These are phyloP conservation scores for Oreocharis arfaki DNA, from an alignment of 2,113 vertebrate genomes.

Conservation along the genomic window DNA sequence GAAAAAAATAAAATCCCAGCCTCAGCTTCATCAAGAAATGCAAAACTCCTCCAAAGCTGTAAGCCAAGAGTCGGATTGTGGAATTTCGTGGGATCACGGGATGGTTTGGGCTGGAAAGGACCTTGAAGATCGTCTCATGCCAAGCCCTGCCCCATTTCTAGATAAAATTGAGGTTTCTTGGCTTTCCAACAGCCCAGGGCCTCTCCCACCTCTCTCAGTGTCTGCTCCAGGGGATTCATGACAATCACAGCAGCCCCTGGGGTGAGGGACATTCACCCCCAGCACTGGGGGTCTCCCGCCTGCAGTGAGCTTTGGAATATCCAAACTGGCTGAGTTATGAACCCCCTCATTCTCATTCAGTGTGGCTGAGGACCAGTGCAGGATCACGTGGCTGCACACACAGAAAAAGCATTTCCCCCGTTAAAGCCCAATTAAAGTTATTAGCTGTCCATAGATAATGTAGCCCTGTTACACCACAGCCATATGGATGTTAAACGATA, in stretches of 20 bases:
- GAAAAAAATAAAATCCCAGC: background rate
- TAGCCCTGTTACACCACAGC: background rate
- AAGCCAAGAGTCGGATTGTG: background rate
- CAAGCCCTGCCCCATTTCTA: background rate
- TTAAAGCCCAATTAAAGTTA: background rate
- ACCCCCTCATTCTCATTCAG: background rate
- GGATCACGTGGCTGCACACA: background rate
- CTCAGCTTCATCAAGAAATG: background rate
- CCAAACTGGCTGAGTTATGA: background rate
- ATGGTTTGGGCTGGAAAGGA: background rate
- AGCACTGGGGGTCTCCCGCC: background rate
- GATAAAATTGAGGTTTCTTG: background rate
- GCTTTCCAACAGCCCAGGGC: background rate
- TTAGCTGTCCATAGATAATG: background rate
- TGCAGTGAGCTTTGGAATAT: accelerated
- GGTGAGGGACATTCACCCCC: background rate
- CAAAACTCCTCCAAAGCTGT: background rate
- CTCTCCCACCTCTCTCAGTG: accelerated
- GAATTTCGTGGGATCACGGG: background rate
- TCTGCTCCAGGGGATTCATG: background rate
- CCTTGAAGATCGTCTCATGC: accelerated
- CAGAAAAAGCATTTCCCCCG: background rate
- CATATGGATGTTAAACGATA: background rate
- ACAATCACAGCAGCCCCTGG: accelerated
- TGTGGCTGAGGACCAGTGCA: accelerated